phyloP scores from a whole-genome alignment of 2,113 vertebrate species.

The Atlantisia rogersi region DNA sequence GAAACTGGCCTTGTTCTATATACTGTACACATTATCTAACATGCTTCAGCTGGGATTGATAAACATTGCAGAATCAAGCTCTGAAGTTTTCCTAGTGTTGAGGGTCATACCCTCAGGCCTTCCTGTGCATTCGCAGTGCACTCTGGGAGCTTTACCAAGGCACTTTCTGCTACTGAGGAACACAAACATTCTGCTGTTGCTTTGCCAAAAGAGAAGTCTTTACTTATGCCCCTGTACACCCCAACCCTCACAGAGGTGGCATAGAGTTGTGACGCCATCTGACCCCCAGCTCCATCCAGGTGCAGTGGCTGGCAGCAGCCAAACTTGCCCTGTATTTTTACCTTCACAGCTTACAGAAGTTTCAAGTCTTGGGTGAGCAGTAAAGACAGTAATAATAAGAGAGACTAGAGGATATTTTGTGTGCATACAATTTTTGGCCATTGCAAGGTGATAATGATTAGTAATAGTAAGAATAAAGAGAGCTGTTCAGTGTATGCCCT shows the following conservation, averaged over 20 bases:
- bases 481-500: neutral
- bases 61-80: conserved; percentile 16
- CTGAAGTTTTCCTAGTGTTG: neutral
- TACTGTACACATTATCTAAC: neutral
- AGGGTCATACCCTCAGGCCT: neutral
- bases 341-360: neutral
- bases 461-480: neutral
- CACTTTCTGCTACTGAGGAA: neutral
- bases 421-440: neutral
- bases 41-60: neutral
- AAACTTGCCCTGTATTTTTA: neutral
- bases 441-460: neutral
- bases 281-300: neutral
- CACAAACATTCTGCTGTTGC: neutral
- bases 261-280: neutral
- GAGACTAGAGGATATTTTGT: neutral
- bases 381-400: neutral
- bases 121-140: neutral
- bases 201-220: neutral
- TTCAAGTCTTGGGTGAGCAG: neutral
- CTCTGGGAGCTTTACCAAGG: neutral
- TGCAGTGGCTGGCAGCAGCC: neutral
- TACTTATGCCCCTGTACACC: neutral
- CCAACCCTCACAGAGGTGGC: fast-evolving
- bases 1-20: conserved; percentile 11